These are phyloP conservation scores for Mongoloraphidia duomilia DNA, from an alignment of 2,888 invertebrate genomes.

Conservation along the genomic window DNA sequence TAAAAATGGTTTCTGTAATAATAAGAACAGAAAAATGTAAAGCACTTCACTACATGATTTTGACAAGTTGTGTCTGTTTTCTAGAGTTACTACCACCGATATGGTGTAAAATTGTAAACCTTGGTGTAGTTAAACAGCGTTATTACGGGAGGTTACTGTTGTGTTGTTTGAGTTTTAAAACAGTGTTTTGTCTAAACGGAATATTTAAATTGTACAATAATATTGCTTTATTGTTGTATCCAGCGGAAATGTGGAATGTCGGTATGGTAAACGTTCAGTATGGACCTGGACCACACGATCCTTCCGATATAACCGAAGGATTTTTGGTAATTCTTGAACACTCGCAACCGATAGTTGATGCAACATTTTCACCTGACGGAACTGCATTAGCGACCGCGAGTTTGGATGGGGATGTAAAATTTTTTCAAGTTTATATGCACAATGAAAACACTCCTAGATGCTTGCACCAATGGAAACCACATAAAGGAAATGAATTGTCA, in stretches of 20 bases:
- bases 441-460: constrained; percentile 59
- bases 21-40: too few relatives aligned
- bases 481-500: constrained; percentile 72
- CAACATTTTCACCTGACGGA: constrained; percentile 87
- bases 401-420: constrained; percentile 78
- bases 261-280: constrained; percentile 30
- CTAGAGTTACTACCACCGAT: too few relatives aligned
- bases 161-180: constrained; percentile 22
- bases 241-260: constrained; percentile 41
- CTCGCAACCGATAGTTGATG: constrained; percentile 58
- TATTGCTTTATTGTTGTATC: constrained; percentile 12
- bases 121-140: constrained; percentile 20
- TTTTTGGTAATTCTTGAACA: constrained; percentile 44
- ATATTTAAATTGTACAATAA: not conserved
- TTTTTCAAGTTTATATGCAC: constrained; percentile 75
- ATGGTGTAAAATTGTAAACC: too few relatives aligned
- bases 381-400: constrained; percentile 86
- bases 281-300: constrained; percentile 28
- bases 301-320: constrained; percentile 30
- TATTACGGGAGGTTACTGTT: constrained; percentile 22
- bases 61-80: too few relatives aligned
- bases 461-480: constrained; percentile 87
- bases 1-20: too few relatives aligned
- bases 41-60: too few relatives aligned
- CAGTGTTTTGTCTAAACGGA: not conserved